Base-by-base conservation (phyloP, 2,113 vertebrate genomes). In the Otus sunia region DNA sequence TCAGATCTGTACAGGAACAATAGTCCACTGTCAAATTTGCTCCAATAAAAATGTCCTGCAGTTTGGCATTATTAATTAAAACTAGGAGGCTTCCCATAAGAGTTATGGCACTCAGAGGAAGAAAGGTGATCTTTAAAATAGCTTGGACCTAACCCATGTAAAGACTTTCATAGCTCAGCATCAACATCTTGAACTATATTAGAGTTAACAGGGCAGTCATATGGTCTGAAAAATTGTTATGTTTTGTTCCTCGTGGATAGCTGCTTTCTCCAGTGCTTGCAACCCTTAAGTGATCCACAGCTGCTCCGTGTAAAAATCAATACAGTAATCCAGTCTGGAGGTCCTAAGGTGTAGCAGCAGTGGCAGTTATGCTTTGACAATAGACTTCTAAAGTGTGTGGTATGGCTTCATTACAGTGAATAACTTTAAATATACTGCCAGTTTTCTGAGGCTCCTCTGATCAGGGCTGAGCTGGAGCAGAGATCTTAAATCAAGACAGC, bases 301-400 rank as follows among this genome's bases (percentile, higher is more conserved):
- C 81, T 93, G 69, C 66, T 88, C 87, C 2, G 1, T 91, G 56
- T 82, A 30, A 90, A 96, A 97, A 96, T 96, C 94, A 94, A 92
- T 96, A 93, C 34, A 49, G 49, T 94, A 87, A 93, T 96, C 92
- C 88, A 58, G 91, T 78, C 79, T 1, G 7, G 58, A 94, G 64
- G 86, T 95, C 83, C 89, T 93, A 91, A 94, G 89, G 90, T 96
- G 58, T 90, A 90, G 60, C 62, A 79, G 62, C 60, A 68, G 49
- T 72, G 74, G 62, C 87, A 93, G 85, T 96, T 96, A 85, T 15
- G 43, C 66, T 79, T 78, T 95, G 87, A 91, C 84, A 94, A 66
- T 45, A 82, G 90, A 91, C 84, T 94, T 76, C 73, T 49, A 5
- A 52, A 19, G 3, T 52, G 73, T 84, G 37, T 82, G 53, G 27